Evolutionary conservation across 2,797 vertebrate genomes (phyloP).

Genomic region (Sarcoramphus papa): DNA sequence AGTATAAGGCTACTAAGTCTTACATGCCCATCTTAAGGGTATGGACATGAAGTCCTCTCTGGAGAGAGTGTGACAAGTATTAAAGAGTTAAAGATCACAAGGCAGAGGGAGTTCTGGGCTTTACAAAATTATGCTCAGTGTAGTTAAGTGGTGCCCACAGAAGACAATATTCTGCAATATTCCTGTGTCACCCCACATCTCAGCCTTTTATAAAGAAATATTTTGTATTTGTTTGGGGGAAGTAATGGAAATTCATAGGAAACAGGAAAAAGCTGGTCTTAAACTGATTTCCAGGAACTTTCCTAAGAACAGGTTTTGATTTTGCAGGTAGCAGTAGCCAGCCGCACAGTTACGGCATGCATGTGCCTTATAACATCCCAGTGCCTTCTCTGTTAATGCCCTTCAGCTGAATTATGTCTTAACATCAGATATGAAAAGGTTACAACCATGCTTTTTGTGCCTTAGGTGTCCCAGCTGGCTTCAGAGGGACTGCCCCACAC

Average conservation of each 20-base stretch:
- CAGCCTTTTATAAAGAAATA: fast-evolving
- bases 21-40: not conserved
- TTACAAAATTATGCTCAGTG: not conserved
- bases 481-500: not conserved
- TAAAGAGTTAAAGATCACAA: not conserved
- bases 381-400: not conserved
- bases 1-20: not conserved
- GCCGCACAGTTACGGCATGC: not conserved
- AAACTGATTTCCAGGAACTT: not conserved
- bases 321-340: not conserved
- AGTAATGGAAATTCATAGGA: not conserved
- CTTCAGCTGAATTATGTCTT: not conserved
- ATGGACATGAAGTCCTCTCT: not conserved
- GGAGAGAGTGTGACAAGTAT: not conserved
- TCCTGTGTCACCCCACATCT: not conserved
- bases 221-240: not conserved
- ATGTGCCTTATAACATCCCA: not conserved
- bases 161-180: not conserved
- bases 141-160: not conserved
- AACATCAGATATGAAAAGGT: not conserved
- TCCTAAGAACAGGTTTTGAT: not conserved
- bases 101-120: not conserved
- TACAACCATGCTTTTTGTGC: not conserved
- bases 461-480: not conserved
- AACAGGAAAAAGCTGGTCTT: not conserved